Conservation (phyloP, 2,113 vertebrate genomes). For the Gymnorhina tibicen region DNA sequence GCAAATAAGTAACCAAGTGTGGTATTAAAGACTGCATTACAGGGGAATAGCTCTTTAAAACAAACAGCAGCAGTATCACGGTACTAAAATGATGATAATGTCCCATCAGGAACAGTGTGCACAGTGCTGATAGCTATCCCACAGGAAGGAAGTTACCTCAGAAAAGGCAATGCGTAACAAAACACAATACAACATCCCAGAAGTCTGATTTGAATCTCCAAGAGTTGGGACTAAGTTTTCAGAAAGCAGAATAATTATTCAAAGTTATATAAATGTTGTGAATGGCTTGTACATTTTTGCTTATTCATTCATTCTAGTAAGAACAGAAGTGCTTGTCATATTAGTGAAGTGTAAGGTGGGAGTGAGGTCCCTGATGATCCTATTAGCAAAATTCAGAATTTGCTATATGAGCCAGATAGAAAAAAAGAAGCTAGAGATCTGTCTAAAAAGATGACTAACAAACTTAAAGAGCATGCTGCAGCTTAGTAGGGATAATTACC, state of each 20-base stretch:
- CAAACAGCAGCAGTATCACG: neutral
- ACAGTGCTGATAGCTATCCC: constrained; percentile 4
- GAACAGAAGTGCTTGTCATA: neutral
- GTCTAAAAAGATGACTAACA: neutral
- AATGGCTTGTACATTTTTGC: neutral
- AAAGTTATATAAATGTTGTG: neutral
- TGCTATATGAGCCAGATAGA: neutral
- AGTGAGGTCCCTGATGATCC: neutral
- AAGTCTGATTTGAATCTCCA: neutral
- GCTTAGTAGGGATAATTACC: neutral
- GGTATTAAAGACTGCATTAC: neutral
- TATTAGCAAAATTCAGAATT: neutral
- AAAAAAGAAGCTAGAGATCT: neutral
- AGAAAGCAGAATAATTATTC: neutral
- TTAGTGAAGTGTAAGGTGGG: neutral
- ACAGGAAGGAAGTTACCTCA: constrained; percentile 42
- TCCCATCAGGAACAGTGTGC: neutral
- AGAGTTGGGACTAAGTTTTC: neutral
- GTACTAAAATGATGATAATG: neutral
- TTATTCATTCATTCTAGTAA: neutral
- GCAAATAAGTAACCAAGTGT: neutral
- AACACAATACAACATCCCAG: neutral
- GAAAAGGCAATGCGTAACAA: neutral
- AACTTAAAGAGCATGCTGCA: neutral
- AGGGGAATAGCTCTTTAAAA: neutral